Conservation (phyloP, 2,113 vertebrate genomes). For the Eretmochelys imbricata region DNA sequence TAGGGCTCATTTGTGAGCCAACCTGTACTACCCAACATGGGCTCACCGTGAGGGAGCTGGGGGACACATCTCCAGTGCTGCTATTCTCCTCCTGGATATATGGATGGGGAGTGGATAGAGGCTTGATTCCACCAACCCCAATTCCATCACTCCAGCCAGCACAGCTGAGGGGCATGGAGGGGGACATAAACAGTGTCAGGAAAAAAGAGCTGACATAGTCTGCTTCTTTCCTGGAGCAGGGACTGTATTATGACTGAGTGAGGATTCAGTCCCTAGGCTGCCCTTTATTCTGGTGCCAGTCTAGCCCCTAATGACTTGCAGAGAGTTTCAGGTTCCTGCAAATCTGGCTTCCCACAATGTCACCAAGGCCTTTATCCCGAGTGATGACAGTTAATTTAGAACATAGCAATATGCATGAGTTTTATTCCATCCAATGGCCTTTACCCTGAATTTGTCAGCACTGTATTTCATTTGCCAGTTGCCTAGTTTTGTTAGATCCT, state of each 20-base stretch:
- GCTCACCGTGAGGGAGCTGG: neutral
- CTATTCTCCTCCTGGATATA: neutral
- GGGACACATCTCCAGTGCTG: neutral
- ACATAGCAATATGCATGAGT: fast-evolving
- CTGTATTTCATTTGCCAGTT: neutral
- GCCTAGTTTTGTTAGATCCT: fast-evolving
- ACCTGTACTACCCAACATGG: neutral
- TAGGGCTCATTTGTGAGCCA: neutral
- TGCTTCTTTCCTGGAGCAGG: neutral
- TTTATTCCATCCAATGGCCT: neutral
- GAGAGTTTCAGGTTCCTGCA: neutral
- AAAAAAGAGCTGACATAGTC: neutral
- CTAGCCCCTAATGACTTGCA: neutral
- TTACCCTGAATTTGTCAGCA: neutral
- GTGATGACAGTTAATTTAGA: neutral
- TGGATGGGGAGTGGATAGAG: neutral
- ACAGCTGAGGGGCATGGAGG: neutral
- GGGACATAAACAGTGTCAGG: neutral
- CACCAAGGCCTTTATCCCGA: neutral
- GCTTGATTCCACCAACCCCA: neutral
- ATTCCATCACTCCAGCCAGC: neutral
- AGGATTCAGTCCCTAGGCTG: neutral
- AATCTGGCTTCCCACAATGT: neutral
- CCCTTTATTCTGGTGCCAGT: neutral
- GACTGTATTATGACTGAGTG: neutral